These are phyloP conservation scores for Netelia inedita DNA, from an alignment of 2,888 invertebrate species.

Conservation along the genomic window DNA sequence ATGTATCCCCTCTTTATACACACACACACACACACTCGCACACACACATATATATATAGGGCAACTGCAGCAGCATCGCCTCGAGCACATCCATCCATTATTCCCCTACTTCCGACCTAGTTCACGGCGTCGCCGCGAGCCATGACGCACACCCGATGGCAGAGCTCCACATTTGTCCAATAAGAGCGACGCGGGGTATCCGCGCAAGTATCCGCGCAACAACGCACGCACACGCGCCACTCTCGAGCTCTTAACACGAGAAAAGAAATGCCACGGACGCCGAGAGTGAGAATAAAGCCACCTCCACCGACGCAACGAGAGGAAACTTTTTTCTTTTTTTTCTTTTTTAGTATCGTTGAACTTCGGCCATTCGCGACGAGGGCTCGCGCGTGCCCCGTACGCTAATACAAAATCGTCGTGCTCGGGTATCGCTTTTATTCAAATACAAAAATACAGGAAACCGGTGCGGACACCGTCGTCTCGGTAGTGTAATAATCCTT, in stretches of 20 bases:
- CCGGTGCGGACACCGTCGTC: constrained; percentile 10
- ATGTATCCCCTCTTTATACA: not conserved
- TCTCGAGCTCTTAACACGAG: not conserved
- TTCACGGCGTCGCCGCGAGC: constrained; percentile 58
- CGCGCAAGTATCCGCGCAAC: constrained; percentile 28
- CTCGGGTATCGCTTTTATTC: too few species aligned
- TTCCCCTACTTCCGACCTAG: constrained; percentile 67
- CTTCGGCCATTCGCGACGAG: too few species aligned
- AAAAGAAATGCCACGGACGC: constrained; percentile 43
- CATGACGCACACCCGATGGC: constrained; percentile 54
- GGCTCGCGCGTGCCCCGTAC: too few species aligned
- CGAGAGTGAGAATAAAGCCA: constrained; percentile 34
- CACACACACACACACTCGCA: not conserved
- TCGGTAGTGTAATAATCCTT: constrained; percentile 11
- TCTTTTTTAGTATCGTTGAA: too few species aligned
- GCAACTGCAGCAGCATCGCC: not conserved
- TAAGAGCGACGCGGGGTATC: constrained; percentile 56
- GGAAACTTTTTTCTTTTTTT: constrained; percentile 19
- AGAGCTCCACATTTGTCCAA: constrained; percentile 63
- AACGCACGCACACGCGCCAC: constrained; percentile 17
- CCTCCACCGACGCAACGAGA: constrained; percentile 42
- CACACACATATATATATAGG: not conserved
- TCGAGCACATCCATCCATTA: constrained; percentile 36
- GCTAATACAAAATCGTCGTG: too few species aligned
- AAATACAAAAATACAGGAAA: constrained; percentile 30